Evolutionary conservation across 2,797 vertebrate genomes (phyloP), one percentile per base, ranked within the genome.

Genomic region (Sebastes matsubarae): DNA sequence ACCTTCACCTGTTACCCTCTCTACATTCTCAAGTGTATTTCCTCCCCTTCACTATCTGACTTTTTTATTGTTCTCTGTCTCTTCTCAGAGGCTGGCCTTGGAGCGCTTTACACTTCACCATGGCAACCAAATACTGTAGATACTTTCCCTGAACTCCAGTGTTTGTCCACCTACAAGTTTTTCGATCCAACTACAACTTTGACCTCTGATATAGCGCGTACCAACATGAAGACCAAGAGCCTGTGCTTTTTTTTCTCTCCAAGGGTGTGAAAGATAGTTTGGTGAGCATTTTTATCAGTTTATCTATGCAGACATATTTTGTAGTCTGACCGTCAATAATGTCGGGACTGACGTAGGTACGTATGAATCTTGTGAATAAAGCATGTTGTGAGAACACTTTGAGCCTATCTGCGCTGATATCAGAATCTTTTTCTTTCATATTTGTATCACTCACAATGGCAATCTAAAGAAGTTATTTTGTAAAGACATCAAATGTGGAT

Each of bases 121-220:
- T 80, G 74, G 72, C 29, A 87, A 81, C 75, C 9, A 18, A 52
- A 59, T 18, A 38, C 13, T 38, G 38, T 38, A 3, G 52, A 79
- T 76, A 60, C 71, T 73, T 32, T 54, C 25, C 13, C n/a, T 38
- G 42, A 46, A 64, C 42, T 58, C 52, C 16, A 18, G 3, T 29
- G 7, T 74, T 73, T 58, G 64, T 58, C 36, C 24, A 68, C 6
- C 16, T 67, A 55, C 16, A 58, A 22, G 2, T 59, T 67, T 30
- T 34, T 42, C 25, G 24, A 24, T 74, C 34, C 18, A 60, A 63
- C 70, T 57, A 58, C 70, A 69, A 30, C 58, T 36, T 22, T 57
- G 9, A 71, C 11, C 50, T 81, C 70, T 30, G 9, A 38, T 5
- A 75, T 3, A 70, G 46, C 29, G 3, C 8, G 65, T 6, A 34